Evolutionary conservation across 2,113 vertebrate genomes (phyloP), one percentile per base, ranked within the genome.

Genomic region (Grallaria varia): DNA sequence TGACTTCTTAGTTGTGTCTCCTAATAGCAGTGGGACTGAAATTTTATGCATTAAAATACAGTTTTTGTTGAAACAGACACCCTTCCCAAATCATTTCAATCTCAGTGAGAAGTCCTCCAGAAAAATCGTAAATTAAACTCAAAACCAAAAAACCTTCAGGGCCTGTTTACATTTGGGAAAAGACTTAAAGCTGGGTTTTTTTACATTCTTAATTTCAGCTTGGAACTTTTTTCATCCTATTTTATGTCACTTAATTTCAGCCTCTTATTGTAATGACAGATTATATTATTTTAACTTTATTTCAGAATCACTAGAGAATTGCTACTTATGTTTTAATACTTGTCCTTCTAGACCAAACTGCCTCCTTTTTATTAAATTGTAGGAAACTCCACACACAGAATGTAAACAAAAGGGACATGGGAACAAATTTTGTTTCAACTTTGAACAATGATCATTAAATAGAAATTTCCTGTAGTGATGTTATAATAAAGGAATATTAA

Each of bases 311-410:
- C 49, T 37, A 42, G 82, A 52, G 82, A 94, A 87, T 90, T 58
- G 40, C 7, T 82, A 62, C 45, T 79, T 73, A 40, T 23, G 5
- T 66, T 79, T 85, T 83, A 79, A 81, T 74, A 59, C 39, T 86
- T 77, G 24, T 74, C 59, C 33, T 84, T 58, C 77, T 92, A 67
- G 50, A 88, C 59, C 39, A 84, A 86, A 78, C 39, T 83, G 56
- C 21, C 30, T 71, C 16, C 12, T 71, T 88, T 92, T 94, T 74
- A 93, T 86, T 95, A 93, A 92, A 81, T 44, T 47, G 42, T 71
- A 80, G 45, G 55, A 92, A 94, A 90, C 8, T 42, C 16, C 21
- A 74, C 6, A 22, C 4, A 58, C 5, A 71, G 42, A 74, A 77
- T 15, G 64, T 92, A 85, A 84, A 87, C 40, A 84, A 93, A 93